Percentiles rank a stretch among this genome's conserved stretches.
Conservation (phyloP, 2,888 invertebrate genomes). For the Sphaerophoria rueppellii region DNA sequence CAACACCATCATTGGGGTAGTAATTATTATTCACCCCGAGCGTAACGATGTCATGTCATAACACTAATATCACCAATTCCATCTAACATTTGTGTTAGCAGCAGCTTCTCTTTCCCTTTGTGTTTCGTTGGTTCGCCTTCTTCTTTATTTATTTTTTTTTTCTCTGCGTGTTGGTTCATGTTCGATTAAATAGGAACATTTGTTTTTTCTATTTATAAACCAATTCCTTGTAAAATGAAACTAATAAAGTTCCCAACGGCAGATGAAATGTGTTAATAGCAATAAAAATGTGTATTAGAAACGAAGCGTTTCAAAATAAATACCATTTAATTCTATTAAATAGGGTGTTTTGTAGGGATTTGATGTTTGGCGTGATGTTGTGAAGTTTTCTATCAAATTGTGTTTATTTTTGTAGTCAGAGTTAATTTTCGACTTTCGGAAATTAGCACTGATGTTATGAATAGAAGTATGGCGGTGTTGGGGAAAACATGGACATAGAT, state of each 20-base stretch:
- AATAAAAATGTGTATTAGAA: not conserved
- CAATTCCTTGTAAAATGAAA: slow-evolving; percentile 15
- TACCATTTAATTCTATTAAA: slow-evolving; percentile 8
- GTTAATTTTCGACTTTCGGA: not conserved
- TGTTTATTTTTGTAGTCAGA: not conserved
- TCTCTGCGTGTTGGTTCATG: slow-evolving; percentile 2
- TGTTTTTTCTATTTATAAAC: slow-evolving; percentile 15
- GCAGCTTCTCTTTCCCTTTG: not conserved
- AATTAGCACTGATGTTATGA: not conserved
- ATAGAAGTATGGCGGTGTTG: not conserved
- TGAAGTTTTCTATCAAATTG: not conserved
- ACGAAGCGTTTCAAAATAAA: not conserved
- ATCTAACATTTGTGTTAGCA: slow-evolving; percentile 17
- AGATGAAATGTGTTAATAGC: slow-evolving; percentile 9
- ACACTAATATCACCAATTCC: slow-evolving; percentile 43
- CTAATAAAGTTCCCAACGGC: slow-evolving; percentile 16
- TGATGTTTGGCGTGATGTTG: not conserved
- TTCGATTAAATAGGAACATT: slow-evolving; percentile 38
- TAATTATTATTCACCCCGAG: slow-evolving; percentile 66
- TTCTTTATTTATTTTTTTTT: not conserved
- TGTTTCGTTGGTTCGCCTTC: not conserved
- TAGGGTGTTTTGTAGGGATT: not conserved
- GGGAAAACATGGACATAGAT: too few species aligned
- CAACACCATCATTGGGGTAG: slow-evolving; percentile 59
- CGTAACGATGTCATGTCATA: slow-evolving; percentile 33